Base-by-base conservation (phyloP, 1,140 invertebrate genomes). In the Aphelenchoides fujianensis region DNA sequence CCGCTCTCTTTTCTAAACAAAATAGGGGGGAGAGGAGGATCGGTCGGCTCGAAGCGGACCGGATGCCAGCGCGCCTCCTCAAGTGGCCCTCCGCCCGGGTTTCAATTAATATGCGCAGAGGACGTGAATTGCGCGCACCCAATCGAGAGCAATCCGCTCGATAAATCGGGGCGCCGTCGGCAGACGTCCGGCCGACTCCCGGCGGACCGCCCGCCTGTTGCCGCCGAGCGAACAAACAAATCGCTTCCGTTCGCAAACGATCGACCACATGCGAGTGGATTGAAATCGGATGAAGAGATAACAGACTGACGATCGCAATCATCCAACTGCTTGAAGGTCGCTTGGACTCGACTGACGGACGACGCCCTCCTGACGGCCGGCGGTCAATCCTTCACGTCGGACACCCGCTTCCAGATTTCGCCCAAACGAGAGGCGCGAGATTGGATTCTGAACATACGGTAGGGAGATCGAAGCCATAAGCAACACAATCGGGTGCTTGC, bases 391-490 rank as follows among this genome's bases (percentile, higher is more conserved):
- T 71, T 71, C 35, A 70, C 70, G 32, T 30, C 70, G n/a, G 70
- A 71, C 35, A 53, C 27, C 31, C 64, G 70, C 1, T 71, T 71
- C 36, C 70, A 71, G 59, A 71, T 71, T 32, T 71, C 70, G 28
- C 70, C 70, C 2, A 69, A 69, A 28, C 19, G 64, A 3, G 68
- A 71, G 53, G 64, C 63, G n/a, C 23, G 61, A 19, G 70, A 71
- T 69, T 70, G 68, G 68, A 48, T 70, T 68, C 36, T 70, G n/a
- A 70, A 61, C 52, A 70, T 70, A 23, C 30, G 67, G 67, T 57
- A 69, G 36, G 28, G n/a, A 16, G 2, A 68, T 3, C 12, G 3
- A 54, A 27, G 12, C 16, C 28, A 2, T 67, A 12, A 27, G 9
- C 2, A 69, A 66, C n/a, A 31, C 28, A 68, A n/a, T 12, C 35